phyloP scores from a whole-genome alignment of 2,113 vertebrate species.

The Lepidothrix coronata region DNA sequence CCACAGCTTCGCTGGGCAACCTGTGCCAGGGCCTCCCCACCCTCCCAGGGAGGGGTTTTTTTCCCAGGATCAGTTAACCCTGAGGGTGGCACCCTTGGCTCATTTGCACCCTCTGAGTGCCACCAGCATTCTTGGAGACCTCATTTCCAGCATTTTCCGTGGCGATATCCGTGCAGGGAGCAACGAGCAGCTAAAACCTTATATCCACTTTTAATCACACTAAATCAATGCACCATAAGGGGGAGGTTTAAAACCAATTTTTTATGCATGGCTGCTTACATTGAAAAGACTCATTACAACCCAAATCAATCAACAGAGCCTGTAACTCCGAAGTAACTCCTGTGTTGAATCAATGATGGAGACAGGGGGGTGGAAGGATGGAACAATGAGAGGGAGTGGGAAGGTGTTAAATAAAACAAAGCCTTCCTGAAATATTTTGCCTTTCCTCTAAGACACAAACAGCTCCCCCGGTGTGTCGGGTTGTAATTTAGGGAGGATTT shows the following conservation, averaged over 20 bases:
- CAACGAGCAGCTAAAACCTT: not conserved
- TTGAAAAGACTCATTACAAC: not conserved
- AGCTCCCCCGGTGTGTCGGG: not conserved
- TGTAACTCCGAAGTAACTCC: conserved; percentile 18
- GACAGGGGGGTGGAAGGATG: not conserved
- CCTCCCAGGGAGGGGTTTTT: not conserved
- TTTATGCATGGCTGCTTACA: not conserved
- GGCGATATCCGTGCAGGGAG: not conserved
- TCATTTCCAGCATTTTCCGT: not conserved
- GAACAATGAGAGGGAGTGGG: not conserved
- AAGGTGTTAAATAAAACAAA: not conserved
- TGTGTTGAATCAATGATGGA: not conserved
- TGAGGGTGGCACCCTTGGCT: not conserved
- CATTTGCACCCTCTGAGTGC: not conserved
- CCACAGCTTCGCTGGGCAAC: not conserved
- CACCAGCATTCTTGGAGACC: not conserved
- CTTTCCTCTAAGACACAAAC: not conserved
- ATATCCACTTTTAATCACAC: not conserved
- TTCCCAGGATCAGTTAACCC: not conserved
- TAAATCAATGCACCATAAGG: not conserved
- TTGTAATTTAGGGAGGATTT: not conserved
- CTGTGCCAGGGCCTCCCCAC: not conserved
- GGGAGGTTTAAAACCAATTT: not conserved
- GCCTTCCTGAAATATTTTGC: not conserved
- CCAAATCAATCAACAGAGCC: conserved; percentile 33